Evolutionary conservation across 1,140 invertebrate genomes (phyloP).

Genomic region (Cydia strobilella): DNA sequence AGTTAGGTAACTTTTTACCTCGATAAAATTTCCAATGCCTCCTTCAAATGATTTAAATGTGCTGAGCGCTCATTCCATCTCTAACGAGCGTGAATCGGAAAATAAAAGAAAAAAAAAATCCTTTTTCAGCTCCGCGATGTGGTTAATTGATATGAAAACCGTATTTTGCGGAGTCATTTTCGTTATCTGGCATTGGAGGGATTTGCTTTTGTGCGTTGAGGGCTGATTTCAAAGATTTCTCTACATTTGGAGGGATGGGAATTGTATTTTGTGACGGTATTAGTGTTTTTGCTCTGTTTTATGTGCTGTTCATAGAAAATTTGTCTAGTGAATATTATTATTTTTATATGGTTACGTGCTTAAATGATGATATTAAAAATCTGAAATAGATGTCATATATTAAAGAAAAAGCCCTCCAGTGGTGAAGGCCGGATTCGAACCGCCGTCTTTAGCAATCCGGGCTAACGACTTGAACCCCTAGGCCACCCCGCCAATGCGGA

Average conservation of each 20-base stretch:
- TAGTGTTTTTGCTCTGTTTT: not conserved
- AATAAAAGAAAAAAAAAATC: constrained; percentile 24
- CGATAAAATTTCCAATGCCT: constrained; percentile 18
- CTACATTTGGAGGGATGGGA: not conserved
- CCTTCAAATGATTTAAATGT: constrained; percentile 37
- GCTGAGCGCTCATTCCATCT: constrained; percentile 39
- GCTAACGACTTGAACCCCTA: no score
- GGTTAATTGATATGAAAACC: constrained; percentile 29
- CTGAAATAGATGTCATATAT: no score
- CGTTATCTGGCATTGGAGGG: not conserved
- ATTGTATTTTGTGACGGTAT: not conserved
- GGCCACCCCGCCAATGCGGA: no score
- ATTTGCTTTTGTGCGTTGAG: not conserved
- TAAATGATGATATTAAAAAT: no score
- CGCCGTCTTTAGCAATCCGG: no score
- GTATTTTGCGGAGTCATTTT: constrained; percentile 14
- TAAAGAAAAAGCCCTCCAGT: no score
- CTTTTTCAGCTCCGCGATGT: not conserved
- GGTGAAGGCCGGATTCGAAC: no score
- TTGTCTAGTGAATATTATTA: no score
- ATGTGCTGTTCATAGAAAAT: no score
- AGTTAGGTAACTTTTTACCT: constrained; percentile 23
- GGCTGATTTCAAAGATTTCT: no score
- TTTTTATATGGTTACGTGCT: no score
- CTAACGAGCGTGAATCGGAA: constrained; percentile 38